phyloP scores from a whole-genome alignment of 92 coral and sea anemone species.

The Parazoanthus atlanticus region DNA sequence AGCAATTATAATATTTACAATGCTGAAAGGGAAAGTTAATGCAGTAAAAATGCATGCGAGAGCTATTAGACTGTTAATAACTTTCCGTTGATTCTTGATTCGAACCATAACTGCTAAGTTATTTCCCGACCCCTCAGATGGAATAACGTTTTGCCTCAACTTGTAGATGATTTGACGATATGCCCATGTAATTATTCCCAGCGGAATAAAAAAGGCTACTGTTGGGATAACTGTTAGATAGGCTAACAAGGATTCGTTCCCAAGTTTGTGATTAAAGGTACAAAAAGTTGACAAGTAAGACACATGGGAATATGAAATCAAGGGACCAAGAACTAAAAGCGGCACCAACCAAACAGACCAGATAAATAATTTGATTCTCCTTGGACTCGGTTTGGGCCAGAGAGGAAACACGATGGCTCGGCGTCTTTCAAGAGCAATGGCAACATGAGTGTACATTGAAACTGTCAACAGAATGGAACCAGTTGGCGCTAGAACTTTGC shows the following conservation, averaged over 20 bases:
- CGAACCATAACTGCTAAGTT: slow-evolving; percentile 12
- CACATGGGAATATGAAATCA: neutral
- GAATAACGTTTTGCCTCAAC: neutral
- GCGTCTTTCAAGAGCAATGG: slow-evolving; percentile 13
- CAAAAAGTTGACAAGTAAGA: neutral
- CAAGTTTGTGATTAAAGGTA: neutral
- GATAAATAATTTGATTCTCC: neutral
- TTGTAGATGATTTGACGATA: neutral
- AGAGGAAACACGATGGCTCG: slow-evolving; percentile 26
- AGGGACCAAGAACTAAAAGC: neutral
- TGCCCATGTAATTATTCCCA: neutral
- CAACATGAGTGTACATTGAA: slow-evolving; percentile 6
- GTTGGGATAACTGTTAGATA: neutral
- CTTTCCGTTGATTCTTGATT: neutral
- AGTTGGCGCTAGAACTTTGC: neutral
- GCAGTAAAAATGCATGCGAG: neutral
- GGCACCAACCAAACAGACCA: neutral
- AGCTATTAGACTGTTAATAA: neutral
- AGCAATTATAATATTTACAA: neutral
- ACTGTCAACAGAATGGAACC: neutral
- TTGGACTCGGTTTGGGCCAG: slow-evolving; percentile 7
- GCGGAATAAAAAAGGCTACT: neutral
- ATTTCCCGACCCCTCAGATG: neutral
- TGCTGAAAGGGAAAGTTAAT: neutral
- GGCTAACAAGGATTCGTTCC: neutral